These are phyloP conservation scores for Pterostichus niger DNA, from an alignment of 2,888 invertebrate genomes.

Conservation along the genomic window DNA sequence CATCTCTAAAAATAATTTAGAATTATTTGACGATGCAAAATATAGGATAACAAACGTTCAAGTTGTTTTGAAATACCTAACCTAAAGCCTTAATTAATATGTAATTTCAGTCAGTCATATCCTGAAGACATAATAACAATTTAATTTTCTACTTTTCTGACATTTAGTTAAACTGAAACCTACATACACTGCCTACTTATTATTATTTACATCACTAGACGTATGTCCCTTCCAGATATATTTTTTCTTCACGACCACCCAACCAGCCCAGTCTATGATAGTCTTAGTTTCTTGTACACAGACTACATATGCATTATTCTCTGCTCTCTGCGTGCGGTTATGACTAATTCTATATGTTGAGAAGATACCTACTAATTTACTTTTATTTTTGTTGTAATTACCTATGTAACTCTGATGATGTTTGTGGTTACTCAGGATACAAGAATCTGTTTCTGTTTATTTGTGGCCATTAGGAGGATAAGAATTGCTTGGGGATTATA, in stretches of 20 bases:
- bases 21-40: too few species aligned
- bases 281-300: conserved; percentile 6
- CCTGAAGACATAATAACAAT: conserved; percentile 41
- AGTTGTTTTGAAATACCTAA: too few species aligned
- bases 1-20: too few species aligned
- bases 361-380: conserved; percentile 49
- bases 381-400: conserved; percentile 36
- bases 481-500: conserved; percentile 6
- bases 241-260: conserved; percentile 48
- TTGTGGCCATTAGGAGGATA: conserved; percentile 22
- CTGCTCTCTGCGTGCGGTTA: conserved; percentile 42
- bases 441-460: conserved; percentile 22
- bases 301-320: conserved; percentile 44
- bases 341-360: conserved; percentile 27
- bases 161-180: conserved; percentile 5
- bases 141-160: conserved; percentile 33
- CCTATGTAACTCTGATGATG: conserved; percentile 12
- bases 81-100: background rate
- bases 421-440: conserved; percentile 7
- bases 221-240: conserved; percentile 50
- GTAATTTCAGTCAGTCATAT: conserved; percentile 14
- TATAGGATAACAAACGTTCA: too few species aligned
- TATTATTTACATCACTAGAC: conserved; percentile 30
- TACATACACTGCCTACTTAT: background rate
- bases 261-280: background rate